phyloP scores from a whole-genome alignment of 2,113 vertebrate species.

The Silurus meridionalis region DNA sequence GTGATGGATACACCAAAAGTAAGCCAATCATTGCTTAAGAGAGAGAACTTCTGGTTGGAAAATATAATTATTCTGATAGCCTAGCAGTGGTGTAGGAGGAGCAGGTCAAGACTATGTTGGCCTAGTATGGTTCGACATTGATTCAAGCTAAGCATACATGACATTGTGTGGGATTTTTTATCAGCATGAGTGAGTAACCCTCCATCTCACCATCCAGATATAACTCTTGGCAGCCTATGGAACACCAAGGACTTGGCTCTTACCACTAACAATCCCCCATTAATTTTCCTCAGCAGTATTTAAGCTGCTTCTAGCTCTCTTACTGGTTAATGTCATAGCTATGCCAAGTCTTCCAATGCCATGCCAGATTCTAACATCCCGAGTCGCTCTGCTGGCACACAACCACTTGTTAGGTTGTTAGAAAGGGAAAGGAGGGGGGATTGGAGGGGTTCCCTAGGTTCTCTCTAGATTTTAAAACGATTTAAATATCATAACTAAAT shows the following conservation, averaged over 20 bases:
- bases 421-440: neutral
- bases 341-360: slow-evolving; percentile 45
- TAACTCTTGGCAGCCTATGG: slow-evolving; percentile 63
- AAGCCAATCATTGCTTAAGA: neutral
- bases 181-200: slow-evolving; percentile 44
- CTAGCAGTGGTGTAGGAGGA: slow-evolving; percentile 20
- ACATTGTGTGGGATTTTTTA: slow-evolving; percentile 40
- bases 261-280: slow-evolving; percentile 56
- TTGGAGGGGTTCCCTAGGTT: neutral
- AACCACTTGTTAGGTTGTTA: neutral
- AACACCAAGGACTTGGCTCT: slow-evolving; percentile 56
- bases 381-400: slow-evolving; percentile 60
- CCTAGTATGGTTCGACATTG: neutral
- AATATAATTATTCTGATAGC: slow-evolving; percentile 14
- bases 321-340: slow-evolving; percentile 61
- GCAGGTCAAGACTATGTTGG: slow-evolving; percentile 7
- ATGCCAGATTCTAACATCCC: slow-evolving; percentile 62
- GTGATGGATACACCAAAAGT: neutral
- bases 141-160: slow-evolving; percentile 16
- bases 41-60: neutral
- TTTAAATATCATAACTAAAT: neutral
- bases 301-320: slow-evolving; percentile 59
- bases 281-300: slow-evolving; percentile 55
- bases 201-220: slow-evolving; percentile 50
- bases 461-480: no score